A percentile compares a stretch with the other conserved stretches of the same genome.
Evolutionary conservation across 2,113 vertebrate species (phyloP).

Genomic region (Smithornis capensis): DNA sequence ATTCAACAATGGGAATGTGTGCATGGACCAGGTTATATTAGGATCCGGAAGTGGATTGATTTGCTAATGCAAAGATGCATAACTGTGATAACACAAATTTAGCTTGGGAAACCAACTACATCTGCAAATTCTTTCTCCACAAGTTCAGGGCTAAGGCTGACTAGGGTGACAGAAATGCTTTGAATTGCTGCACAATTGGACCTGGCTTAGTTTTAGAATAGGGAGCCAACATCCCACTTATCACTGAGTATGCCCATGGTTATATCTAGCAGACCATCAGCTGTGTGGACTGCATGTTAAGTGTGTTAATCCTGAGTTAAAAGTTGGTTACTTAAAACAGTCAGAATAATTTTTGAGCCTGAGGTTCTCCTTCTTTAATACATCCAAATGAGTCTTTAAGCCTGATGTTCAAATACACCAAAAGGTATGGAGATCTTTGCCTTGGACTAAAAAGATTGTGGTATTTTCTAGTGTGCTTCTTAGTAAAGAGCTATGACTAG

Average conservation of each 20-base stretch:
- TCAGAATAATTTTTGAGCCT: neutral
- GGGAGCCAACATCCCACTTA: neutral
- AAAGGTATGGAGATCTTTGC: neutral
- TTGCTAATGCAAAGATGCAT: neutral
- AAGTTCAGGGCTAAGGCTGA: neutral
- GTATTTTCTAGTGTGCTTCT: neutral
- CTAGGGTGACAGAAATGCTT: neutral
- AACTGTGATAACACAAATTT: neutral
- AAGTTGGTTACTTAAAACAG: neutral
- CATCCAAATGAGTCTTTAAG: neutral
- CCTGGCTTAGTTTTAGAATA: neutral
- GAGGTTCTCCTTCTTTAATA: neutral
- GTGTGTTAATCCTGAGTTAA: neutral
- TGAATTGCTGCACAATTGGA: neutral
- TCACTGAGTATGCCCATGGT: neutral
- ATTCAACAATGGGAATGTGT: neutral
- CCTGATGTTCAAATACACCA: neutral
- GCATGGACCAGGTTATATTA: neutral
- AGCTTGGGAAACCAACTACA: neutral
- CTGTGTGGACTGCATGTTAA: neutral
- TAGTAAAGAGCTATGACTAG: neutral
- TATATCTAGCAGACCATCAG: neutral
- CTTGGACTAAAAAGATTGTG: neutral
- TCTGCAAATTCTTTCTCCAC: neutral
- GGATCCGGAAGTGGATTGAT: neutral